A percentile compares a stretch with the other conserved stretches of the same genome.
These are phyloP conservation scores for Strigamia crassipes DNA, from an alignment of 2,888 invertebrate genomes.

Conservation along the genomic window DNA sequence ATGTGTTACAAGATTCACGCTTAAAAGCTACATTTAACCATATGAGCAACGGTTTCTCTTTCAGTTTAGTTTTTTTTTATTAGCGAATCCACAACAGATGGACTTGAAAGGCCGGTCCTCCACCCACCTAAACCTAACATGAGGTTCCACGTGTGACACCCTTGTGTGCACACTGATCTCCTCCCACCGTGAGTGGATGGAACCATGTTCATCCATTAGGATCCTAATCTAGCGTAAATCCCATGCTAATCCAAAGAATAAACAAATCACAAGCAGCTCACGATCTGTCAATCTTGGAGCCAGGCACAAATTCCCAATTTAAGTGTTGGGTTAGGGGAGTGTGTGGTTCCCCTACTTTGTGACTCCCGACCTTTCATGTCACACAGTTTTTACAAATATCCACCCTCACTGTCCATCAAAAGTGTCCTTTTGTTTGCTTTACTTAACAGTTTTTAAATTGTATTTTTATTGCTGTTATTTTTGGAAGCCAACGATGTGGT, in stretches of 20 bases:
- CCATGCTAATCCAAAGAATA: slow-evolving; percentile 35
- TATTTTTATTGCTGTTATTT: neutral
- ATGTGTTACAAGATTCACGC: neutral
- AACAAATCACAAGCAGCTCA: slow-evolving; percentile 31
- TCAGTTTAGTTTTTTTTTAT: neutral
- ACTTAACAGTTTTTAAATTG: neutral
- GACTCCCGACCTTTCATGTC: slow-evolving; percentile 28
- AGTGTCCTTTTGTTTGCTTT: slow-evolving; percentile 8
- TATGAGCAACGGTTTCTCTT: neutral
- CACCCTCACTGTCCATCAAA: slow-evolving; percentile 11
- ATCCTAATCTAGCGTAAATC: slow-evolving; percentile 32
- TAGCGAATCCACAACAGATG: slow-evolving; percentile 1
- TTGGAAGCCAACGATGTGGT: neutral
- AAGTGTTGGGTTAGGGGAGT: slow-evolving; percentile 20
- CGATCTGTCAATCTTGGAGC: slow-evolving; percentile 6
- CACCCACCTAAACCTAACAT: neutral
- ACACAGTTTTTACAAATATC: neutral
- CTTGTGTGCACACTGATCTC: slow-evolving; percentile 21
- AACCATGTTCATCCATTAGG: slow-evolving; percentile 26
- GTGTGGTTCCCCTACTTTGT: neutral
- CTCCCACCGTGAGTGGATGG: slow-evolving; percentile 20
- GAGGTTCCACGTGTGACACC: slow-evolving; percentile 33
- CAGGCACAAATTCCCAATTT: slow-evolving; percentile 28
- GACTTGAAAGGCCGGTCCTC: slow-evolving; percentile 3
- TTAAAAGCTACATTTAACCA: neutral